Conservation (phyloP, 2,797 vertebrate genomes). For the Salmo trutta region DNA sequence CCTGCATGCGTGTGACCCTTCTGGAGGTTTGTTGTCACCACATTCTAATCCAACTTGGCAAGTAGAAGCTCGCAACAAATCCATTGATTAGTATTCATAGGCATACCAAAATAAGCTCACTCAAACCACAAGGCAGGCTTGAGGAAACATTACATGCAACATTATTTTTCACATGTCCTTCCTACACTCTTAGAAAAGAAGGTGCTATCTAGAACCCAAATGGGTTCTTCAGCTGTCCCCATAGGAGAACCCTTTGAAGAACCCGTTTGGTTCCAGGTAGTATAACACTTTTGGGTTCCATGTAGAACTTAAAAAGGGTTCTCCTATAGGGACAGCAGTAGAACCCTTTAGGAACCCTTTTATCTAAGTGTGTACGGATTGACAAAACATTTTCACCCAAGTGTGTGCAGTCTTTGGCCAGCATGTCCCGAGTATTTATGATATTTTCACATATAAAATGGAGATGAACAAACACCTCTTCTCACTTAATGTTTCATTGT, state of each 20-base stretch:
- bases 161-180: neutral
- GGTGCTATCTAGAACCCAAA: no score
- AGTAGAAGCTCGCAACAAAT: slow-evolving; percentile 64
- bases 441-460: neutral
- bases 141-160: slow-evolving; percentile 10
- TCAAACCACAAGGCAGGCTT: slow-evolving; percentile 4
- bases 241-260: no score
- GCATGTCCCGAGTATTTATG: neutral
- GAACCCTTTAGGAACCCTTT: no score
- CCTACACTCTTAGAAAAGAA: no score
- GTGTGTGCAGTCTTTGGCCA: neutral
- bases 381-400: neutral
- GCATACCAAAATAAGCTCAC: slow-evolving; percentile 55
- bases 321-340: no score
- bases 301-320: no score
- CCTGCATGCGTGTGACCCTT: no score
- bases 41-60: no score
- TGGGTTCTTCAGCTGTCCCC: no score
- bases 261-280: no score
- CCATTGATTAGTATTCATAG: slow-evolving; percentile 74
- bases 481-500: neutral
- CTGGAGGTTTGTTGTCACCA: no score
- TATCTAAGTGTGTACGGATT: neutral
- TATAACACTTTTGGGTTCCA: no score
- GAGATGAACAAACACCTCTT: neutral